Evolutionary conservation across 2,797 vertebrate species (phyloP).

Genomic region (Spinus pinus): DNA sequence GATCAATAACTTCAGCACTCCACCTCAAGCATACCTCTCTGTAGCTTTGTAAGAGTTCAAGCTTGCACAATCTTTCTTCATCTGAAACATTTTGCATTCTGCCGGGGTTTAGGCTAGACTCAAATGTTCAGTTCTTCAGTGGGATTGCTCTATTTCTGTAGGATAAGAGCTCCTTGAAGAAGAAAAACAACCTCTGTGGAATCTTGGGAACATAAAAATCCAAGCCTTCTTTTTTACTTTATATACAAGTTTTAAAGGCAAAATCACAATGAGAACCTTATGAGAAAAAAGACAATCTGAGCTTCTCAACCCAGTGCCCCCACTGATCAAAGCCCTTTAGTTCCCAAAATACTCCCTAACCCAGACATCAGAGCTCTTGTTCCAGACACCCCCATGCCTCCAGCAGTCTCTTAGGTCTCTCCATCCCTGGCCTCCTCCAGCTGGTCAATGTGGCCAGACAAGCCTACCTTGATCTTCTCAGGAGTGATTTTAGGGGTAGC

Average conservation of each 20-base stretch:
- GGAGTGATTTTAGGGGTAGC: not conserved
- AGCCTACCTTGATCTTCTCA: not conserved
- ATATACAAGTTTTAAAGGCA: not conserved
- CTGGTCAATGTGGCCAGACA: not conserved
- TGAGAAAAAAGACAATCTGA: not conserved
- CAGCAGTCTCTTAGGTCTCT: not conserved
- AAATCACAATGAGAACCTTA: not conserved
- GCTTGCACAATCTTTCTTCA: not conserved
- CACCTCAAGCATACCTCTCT: not conserved
- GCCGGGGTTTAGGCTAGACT: not conserved
- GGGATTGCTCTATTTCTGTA: conserved; percentile 33
- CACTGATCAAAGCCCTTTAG: not conserved
- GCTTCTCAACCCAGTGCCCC: not conserved
- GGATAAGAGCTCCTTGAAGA: conserved; percentile 37
- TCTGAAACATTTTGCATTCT: not conserved
- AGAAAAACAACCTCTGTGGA: conserved; percentile 32
- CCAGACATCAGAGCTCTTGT: not conserved
- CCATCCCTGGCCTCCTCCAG: not conserved
- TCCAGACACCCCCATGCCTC: not conserved
- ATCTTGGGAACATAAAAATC: not conserved
- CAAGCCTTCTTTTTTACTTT: not conserved
- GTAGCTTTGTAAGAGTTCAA: not conserved
- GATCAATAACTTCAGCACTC: not conserved
- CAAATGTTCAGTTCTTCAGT: not conserved
- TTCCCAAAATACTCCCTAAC: not conserved